Conservation (phyloP, 2,888 invertebrate species). For the Orthosia gothica region DNA sequence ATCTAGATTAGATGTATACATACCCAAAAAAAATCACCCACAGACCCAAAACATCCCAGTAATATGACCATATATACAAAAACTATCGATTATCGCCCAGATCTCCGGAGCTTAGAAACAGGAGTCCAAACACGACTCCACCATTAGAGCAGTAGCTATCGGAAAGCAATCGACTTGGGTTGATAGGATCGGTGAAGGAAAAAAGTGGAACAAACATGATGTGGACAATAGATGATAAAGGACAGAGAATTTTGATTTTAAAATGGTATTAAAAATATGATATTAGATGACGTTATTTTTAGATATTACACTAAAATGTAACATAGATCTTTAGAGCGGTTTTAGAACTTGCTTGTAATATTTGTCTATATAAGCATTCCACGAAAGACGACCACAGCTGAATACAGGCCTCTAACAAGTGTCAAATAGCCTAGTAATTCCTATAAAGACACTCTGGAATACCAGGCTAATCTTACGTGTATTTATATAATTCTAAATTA, state of each 20-base stretch:
- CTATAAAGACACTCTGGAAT: too few relatives aligned
- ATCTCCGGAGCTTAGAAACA: conserved; percentile 76
- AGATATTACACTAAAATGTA: too few relatives aligned
- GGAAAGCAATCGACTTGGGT: conserved; percentile 79
- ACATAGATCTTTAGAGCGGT: too few relatives aligned
- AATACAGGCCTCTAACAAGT: too few relatives aligned
- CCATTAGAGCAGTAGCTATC: conserved; percentile 89
- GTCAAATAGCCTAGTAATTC: too few relatives aligned
- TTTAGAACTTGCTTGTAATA: neutral
- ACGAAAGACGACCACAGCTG: too few relatives aligned
- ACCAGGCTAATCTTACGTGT: too few relatives aligned
- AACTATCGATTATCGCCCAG: conserved; percentile 35
- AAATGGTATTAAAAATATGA: neutral
- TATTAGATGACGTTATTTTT: too few relatives aligned
- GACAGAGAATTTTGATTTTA: neutral
- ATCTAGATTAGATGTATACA: too few relatives aligned
- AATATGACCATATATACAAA: conserved; percentile 56
- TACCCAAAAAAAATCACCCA: neutral
- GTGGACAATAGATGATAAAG: conserved; percentile 5
- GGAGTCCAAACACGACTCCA: conserved; percentile 86
- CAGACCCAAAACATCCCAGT: conserved; percentile 28
- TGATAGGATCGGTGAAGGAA: conserved; percentile 69
- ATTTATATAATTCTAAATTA: too few relatives aligned
- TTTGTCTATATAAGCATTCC: too few relatives aligned
- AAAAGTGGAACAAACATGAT: conserved; percentile 36